Base-by-base conservation (phyloP, 2,113 vertebrate genomes). In the cat (Felis catus) region DNA sequence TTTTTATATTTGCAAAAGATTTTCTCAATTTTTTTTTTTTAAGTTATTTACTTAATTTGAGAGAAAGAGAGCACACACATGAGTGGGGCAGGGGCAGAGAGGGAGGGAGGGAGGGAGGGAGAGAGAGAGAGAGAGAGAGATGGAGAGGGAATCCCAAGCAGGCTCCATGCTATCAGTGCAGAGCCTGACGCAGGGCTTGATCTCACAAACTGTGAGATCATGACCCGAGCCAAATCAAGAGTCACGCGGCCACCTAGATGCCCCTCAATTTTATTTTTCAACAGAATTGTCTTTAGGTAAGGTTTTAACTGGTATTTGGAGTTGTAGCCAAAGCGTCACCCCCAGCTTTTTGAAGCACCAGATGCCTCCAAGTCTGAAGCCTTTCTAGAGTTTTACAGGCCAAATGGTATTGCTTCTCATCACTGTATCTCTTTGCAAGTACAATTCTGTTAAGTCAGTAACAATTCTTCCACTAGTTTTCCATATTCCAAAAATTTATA, bases 401-500 rank as follows among this genome's bases (percentile, higher is more conserved):
- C 80, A 76, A 55, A 33, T 23, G 1, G 18, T 80, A 51, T 96
- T 66, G 55, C 66, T 55, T 91, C 65, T 79, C 36, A 27, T 84
- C 58, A 27, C 41, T 18, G 3, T 27, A 7, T 66, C 51, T 93
- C 74, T 85, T 21, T 61, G 79, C 41, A 91, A n/a, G 39, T 51
- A 19, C 53, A 82, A 19, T 89, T 86, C 66, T 70, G 31, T 61
- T 76, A 16, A 36, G 76, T 80, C 41, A 63, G 41, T 73, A 78
- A 88, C 25, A 94, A 4, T 81, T 96, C 71, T 19, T 78, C 39
- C 89, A 97, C 89, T 61, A 85, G n/a, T 70, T 94, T 79, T 70
- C 85, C 61, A 29, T 89, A 86, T 45, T 93, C 82, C 73, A 83
- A 91, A 84, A 89, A 65, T 68, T 45, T 97, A 89, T 79, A 93